phyloP scores from a whole-genome alignment of 2,797 vertebrate genomes.

The Enoplosus armatus region DNA sequence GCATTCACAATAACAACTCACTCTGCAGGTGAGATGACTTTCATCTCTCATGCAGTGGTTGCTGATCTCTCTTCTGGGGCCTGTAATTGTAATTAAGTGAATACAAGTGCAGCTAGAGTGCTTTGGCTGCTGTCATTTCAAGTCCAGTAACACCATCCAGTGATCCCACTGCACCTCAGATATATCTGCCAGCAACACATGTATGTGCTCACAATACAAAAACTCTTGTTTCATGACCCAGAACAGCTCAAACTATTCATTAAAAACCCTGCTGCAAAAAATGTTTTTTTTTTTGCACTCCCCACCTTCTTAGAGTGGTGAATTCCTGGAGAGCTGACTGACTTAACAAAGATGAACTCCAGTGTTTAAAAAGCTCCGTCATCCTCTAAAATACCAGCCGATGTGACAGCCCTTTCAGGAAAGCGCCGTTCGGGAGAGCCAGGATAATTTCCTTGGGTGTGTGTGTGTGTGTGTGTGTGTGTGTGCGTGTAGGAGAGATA shows the following conservation, averaged over 20 bases:
- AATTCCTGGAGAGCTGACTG: conserved; percentile 61
- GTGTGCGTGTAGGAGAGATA: conserved; percentile 8
- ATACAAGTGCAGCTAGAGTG: conserved; percentile 11
- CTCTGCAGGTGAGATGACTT: background rate
- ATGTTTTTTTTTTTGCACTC: no score
- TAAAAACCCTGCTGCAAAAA: no score
- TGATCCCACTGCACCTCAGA: background rate
- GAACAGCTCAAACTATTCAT: conserved; percentile 17
- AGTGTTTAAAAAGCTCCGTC: conserved; percentile 68
- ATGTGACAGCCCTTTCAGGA: conserved; percentile 56
- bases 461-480: conserved; percentile 16
- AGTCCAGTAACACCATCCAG: conserved; percentile 12
- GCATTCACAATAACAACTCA: conserved; percentile 13
- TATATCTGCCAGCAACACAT: conserved; percentile 6
- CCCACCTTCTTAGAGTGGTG: conserved; percentile 20
- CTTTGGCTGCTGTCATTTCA: conserved; percentile 24
- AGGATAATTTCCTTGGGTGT: conserved; percentile 43
- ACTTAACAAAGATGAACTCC: conserved; percentile 67
- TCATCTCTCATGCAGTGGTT: conserved; percentile 8
- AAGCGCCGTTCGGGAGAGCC: conserved; percentile 45
- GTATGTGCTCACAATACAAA: conserved; percentile 5
- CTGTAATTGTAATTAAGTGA: conserved; percentile 25
- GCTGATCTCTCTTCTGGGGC: conserved; percentile 30
- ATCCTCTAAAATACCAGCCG: conserved; percentile 53
- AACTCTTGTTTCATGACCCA: conserved; percentile 8